Percentiles rank a stretch among this genome's conserved stretches.
Evolutionary conservation across 2,113 vertebrate genomes (phyloP).

Genomic region (Piaya cayana): DNA sequence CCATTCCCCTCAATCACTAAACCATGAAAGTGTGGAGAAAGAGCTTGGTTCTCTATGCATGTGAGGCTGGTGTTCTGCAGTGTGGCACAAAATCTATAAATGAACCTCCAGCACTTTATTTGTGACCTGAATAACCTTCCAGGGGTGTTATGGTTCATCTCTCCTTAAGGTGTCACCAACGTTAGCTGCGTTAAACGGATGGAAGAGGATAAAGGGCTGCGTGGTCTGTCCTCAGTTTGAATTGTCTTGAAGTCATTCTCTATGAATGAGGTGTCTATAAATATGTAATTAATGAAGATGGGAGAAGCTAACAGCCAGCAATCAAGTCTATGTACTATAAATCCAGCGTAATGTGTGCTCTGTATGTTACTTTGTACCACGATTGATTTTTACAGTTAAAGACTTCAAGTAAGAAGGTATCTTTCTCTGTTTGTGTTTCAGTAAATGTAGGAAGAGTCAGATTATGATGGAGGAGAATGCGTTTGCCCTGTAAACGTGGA

Average conservation of each 20-base stretch:
- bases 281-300: neutral
- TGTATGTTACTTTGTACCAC: neutral
- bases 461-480: neutral
- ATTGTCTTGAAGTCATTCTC: neutral
- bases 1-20: too few species aligned
- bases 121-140: neutral
- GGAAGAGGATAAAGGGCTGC: neutral
- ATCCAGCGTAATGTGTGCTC: neutral
- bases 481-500: neutral
- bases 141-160: neutral
- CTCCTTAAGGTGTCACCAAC: neutral
- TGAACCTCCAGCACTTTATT: rapidly evolving
- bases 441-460: neutral
- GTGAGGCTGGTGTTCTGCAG: neutral
- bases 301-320: neutral
- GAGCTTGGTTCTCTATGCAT: neutral
- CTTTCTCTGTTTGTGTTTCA: neutral
- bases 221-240: neutral
- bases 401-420: neutral
- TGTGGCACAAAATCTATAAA: neutral
- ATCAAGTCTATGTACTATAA: neutral
- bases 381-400: neutral
- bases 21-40: neutral
- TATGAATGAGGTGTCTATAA: neutral
- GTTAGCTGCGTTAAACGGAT: rapidly evolving